Evolutionary conservation across 1,140 invertebrate genomes (phyloP).

Genomic region (Heliothis virescens): DNA sequence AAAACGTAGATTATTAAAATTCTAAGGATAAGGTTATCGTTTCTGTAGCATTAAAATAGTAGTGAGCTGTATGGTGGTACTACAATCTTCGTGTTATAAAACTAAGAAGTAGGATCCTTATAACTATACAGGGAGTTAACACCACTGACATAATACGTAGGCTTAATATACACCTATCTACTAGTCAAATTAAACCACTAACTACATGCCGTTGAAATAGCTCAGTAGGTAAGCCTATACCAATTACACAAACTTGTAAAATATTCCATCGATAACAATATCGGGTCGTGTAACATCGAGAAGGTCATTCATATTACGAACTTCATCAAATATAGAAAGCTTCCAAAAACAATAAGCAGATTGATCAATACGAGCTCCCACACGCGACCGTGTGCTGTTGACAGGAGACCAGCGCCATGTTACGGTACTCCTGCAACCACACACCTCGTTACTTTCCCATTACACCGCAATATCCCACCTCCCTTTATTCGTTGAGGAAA

Average conservation of each 20-base stretch:
- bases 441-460: slow-evolving; percentile 44
- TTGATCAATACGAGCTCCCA: slow-evolving; percentile 65
- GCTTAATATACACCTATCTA: background rate
- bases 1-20: no score
- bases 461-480: slow-evolving; percentile 43
- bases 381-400: slow-evolving; percentile 55
- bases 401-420: slow-evolving; percentile 58
- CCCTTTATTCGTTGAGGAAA: slow-evolving; percentile 58
- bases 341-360: slow-evolving; percentile 58
- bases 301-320: slow-evolving; percentile 45
- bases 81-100: no score
- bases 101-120: no score
- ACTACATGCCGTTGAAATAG: background rate
- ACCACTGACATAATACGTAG: no score
- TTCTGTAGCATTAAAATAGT: no score
- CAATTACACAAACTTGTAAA: slow-evolving; percentile 20
- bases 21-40: no score
- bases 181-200: background rate
- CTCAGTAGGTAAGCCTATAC: background rate
- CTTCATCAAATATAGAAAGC: slow-evolving; percentile 57
- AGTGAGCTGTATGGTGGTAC: no score
- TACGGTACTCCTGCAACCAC: slow-evolving; percentile 46
- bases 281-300: slow-evolving; percentile 19
- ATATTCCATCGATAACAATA: slow-evolving; percentile 27
- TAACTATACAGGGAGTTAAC: no score